Conservation (phyloP, 1,140 invertebrate species). For the Cotesia chilonis region DNA sequence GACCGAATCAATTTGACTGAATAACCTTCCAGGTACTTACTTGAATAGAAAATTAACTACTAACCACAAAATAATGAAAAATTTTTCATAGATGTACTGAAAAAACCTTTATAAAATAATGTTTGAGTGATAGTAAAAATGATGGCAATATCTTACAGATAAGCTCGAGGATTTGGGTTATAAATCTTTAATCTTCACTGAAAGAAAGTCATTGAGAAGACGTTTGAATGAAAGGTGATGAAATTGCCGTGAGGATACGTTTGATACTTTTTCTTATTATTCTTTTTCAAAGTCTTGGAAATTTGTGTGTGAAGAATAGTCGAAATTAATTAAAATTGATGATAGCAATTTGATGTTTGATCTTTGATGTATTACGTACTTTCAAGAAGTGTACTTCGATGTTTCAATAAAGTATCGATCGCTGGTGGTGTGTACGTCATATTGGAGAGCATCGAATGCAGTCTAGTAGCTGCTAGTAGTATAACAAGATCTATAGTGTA, state of each 20-base stretch:
- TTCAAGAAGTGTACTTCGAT: constrained; percentile 11
- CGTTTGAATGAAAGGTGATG: neutral
- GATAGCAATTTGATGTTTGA: no score
- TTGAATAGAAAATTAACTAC: no score
- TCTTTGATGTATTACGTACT: no score
- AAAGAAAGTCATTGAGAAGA: constrained; percentile 25
- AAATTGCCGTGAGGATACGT: constrained; percentile 6
- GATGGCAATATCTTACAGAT: constrained; percentile 53
- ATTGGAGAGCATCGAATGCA: no score
- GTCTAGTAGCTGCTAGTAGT: no score
- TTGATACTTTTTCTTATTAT: no score
- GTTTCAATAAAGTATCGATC: constrained; percentile 20
- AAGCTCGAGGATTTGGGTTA: constrained; percentile 50
- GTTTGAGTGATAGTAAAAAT: constrained; percentile 40
- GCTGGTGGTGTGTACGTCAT: no score
- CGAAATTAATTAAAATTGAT: neutral
- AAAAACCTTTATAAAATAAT: neutral
- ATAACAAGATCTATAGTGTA: neutral
- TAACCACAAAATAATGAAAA: neutral
- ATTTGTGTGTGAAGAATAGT: neutral
- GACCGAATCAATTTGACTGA: no score
- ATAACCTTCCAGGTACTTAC: no score
- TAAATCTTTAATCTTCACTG: constrained; percentile 51
- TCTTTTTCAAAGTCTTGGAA: neutral
- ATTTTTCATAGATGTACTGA: neutral